Base-by-base conservation (phyloP, 2,113 vertebrate species). In the Corythoichthys haematopterus region DNA sequence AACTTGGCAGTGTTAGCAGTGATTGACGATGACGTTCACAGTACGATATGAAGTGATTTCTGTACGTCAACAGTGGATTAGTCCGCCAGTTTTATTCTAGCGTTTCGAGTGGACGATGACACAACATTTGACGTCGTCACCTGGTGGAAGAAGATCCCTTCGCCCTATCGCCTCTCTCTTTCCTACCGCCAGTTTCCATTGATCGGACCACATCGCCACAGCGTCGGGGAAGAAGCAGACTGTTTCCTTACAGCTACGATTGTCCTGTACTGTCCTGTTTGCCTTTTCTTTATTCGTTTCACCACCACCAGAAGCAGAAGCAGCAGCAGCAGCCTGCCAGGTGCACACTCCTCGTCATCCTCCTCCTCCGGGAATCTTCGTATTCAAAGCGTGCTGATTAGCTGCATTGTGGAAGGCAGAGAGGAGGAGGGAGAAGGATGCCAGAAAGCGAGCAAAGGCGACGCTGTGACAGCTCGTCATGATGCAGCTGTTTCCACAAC, bases 401-500 rank as follows among this genome's bases (percentile, higher is more conserved):
- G 68, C 75, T n/a, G 86, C 78, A 68, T 85, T 80, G 80, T 83
- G 81, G 65, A 83, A 75, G 48, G 70, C 20, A 47, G 76, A 71
- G 77, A 66, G 80, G 63, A 71, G 60, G 60, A 62, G 62, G 75
- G 79, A 80, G 65, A 76, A 79, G 80, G 78, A 84, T 75, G 77
- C 70, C 5, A 56, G 69, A 72, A 20, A 20, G 52, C 71, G 74
- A 76, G 78, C 72, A 68, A 85, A 82, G 65, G 80, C 78, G 78
- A 67, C 77, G 38, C 40, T 71, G 45, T 80, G 78, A 82, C 79
- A 50, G 76, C 72, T 75, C 75, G 74, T 45, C 67, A 75, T 78
- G 80, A 83, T 87, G 83, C 88, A 79, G 85, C 81, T 81, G 84
- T 75, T 74, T 55, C 40, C 52, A 66, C 65, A 16, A 60, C 20